phyloP scores from a whole-genome alignment of 2,113 vertebrate genomes.

The Athene noctua region DNA sequence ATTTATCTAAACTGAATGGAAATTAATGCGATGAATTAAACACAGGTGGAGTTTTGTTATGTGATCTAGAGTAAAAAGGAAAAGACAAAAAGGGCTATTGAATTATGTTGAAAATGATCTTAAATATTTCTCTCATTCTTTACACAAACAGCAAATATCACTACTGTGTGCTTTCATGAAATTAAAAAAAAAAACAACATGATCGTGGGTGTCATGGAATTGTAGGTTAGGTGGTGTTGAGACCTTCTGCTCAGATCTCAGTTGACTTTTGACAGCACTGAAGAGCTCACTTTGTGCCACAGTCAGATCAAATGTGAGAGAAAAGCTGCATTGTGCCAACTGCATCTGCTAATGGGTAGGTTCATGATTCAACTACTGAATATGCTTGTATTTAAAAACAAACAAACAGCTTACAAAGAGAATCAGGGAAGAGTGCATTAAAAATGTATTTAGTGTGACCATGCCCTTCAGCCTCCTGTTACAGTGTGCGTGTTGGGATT shows the following conservation, averaged over 20 bases:
- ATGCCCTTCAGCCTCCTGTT: not conserved
- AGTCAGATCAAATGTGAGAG: not conserved
- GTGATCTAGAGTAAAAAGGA: not conserved
- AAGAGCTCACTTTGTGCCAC: not conserved
- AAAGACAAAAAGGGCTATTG: not conserved
- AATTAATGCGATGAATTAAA: not conserved
- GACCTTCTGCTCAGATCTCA: not conserved
- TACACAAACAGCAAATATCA: not conserved
- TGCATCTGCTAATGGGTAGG: not conserved
- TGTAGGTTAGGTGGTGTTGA: not conserved
- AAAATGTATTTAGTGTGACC: not conserved
- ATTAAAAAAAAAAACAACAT: not conserved
- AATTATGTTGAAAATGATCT: not conserved
- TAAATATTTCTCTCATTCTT: not conserved
- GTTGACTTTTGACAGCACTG: not conserved
- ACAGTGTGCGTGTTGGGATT: not conserved
- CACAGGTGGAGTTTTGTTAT: not conserved
- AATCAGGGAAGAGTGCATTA: not conserved
- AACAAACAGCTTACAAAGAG: not conserved
- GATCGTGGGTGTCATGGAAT: rapidly evolving
- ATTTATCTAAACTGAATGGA: not conserved
- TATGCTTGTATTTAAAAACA: not conserved
- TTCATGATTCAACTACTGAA: not conserved
- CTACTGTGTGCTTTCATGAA: not conserved
- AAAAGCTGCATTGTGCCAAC: not conserved